Evolutionary conservation across 2,888 invertebrate species (phyloP), one percentile per base, ranked within the genome.

Genomic region (Drosophila paranaensis): DNA sequence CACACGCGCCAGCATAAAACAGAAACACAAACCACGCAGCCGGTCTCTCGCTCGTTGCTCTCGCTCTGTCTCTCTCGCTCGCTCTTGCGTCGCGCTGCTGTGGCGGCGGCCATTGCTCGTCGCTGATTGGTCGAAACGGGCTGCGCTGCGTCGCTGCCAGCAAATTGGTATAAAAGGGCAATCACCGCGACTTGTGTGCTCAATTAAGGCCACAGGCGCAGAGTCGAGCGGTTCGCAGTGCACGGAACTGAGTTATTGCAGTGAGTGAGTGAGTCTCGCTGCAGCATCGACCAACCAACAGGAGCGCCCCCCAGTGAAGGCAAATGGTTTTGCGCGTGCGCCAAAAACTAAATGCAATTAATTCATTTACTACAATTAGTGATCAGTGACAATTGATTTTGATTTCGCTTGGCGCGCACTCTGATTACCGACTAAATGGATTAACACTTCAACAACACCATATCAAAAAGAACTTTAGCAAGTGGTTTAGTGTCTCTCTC

Each of bases 81-180:
- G 43, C 71, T 67, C 61, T 48, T 14, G 33, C 48, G 42, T 51
- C 16, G 57, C 51, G 45, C 53, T 46, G 57, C 35, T 20, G 62
- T 48, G 48, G 35, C 42, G 16, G 71, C 87, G 71, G 90, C 91
- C 92, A 92, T 91, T 89, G 85, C 91, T 89, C 73, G 45, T 45
- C 68, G 79, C 78, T 84, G 91, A 93, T 93, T 93, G 93, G 93
- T 43, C 35, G 71, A 74, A 53, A 56, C 13, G 2, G 45, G 37
- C 74, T 46, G 58, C 71, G 77, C 64, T 60, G 58, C 79, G 51
- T 55, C 75, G 67, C 79, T 78, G 79, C 67, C 13, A 4, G 20
- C 60, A 53, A 78, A 91, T 91, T 92, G 92, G 91, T 92, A 92
- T 93, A 92, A 93, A 93, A 93, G 95, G 96, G 96, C 96, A 96